phyloP scores from a whole-genome alignment of 2,113 vertebrate species.

The Pygoscelis adeliae region DNA sequence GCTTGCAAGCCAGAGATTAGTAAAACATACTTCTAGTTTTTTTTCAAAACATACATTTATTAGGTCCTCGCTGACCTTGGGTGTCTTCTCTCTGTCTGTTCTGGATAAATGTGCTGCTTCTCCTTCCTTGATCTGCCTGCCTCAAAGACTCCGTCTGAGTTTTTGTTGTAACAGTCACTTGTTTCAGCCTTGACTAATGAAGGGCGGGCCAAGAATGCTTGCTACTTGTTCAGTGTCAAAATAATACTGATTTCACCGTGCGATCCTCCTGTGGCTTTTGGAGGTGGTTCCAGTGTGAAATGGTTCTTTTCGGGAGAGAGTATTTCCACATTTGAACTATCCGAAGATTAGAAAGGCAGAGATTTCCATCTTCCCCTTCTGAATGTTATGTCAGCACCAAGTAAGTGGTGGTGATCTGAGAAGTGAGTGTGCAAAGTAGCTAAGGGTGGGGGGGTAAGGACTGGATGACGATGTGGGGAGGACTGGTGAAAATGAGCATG shows the following conservation, averaged over 20 bases:
- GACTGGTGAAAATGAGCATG: neutral
- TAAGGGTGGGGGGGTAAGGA: neutral
- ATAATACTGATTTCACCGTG: neutral
- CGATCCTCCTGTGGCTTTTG: neutral
- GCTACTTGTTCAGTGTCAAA: neutral
- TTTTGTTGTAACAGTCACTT: neutral
- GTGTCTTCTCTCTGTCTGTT: neutral
- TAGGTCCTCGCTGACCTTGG: neutral
- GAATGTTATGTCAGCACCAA: neutral
- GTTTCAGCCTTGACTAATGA: neutral
- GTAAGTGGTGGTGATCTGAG: neutral
- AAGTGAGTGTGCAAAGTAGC: neutral
- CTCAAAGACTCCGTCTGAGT: rapidly evolving
- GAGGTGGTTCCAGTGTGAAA: neutral
- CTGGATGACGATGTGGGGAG: neutral
- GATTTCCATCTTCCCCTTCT: neutral
- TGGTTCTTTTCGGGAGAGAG: neutral
- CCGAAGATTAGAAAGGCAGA: neutral
- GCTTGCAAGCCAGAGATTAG: neutral
- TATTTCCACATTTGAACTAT: neutral
- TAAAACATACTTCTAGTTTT: neutral
- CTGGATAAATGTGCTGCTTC: neutral
- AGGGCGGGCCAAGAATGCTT: neutral
- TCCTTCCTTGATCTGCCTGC: neutral
- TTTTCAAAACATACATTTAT: neutral